A percentile compares a stretch with the other conserved stretches of the same genome.
Evolutionary conservation across 2,888 invertebrate genomes (phyloP).

Genomic region (Scaptomyza caliginosa): DNA sequence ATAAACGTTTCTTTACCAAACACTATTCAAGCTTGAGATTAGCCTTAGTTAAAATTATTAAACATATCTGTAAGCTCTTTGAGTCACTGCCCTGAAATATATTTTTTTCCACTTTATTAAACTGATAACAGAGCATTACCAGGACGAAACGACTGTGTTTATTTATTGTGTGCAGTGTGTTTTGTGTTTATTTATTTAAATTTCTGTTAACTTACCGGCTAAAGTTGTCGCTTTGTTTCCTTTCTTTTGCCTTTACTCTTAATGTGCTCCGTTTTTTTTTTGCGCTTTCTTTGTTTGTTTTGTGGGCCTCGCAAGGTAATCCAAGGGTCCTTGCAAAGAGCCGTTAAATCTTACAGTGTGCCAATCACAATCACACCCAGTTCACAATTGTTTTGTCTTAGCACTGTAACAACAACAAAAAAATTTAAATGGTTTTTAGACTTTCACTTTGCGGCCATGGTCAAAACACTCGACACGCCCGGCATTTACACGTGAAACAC

Average conservation of each 20-base stretch:
- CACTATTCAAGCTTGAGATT: no score
- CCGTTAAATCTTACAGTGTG: conserved; percentile 36
- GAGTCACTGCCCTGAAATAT: no score
- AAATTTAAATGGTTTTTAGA: conserved; percentile 10
- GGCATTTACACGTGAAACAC: conserved; percentile 21
- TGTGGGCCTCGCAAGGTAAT: conserved; percentile 69
- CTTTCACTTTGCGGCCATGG: conserved; percentile 21
- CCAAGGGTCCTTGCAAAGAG: conserved; percentile 76
- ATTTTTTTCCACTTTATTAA: no score
- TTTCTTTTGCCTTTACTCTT: background rate
- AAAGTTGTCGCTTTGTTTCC: background rate
- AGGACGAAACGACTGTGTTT: background rate
- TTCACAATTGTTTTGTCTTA: conserved; percentile 42
- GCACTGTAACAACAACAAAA: conserved; percentile 28
- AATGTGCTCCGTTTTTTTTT: conserved; percentile 1
- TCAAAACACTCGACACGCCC: conserved; percentile 30
- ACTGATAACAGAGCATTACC: background rate
- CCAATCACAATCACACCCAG: conserved; percentile 29
- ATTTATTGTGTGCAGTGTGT: background rate
- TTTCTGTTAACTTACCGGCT: background rate
- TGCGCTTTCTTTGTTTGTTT: background rate
- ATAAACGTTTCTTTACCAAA: background rate
- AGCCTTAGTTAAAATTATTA: background rate
- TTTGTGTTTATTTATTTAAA: background rate
- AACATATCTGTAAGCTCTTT: no score